A percentile compares a stretch with the other conserved stretches of the same genome.
phyloP scores from a whole-genome alignment of 2,888 invertebrate genomes.

The Polia nebulosa region DNA sequence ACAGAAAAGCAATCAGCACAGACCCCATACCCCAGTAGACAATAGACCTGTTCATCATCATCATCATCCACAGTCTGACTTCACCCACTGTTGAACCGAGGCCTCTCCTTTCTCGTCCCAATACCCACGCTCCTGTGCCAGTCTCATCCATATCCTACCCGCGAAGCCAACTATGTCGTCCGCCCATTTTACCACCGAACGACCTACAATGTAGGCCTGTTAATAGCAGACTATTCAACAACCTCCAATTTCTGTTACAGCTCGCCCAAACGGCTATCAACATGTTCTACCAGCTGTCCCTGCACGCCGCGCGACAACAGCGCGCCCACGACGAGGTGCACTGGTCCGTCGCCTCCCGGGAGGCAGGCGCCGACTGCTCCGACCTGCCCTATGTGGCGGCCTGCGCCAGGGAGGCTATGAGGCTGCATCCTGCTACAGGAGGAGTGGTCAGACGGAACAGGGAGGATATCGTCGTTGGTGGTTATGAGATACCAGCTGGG shows the following conservation, averaged over 20 bases:
- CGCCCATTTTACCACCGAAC: too few species aligned
- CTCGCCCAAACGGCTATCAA: slow-evolving; percentile 85
- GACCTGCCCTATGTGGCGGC: slow-evolving; percentile 80
- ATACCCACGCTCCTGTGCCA: too few species aligned
- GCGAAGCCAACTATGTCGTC: too few species aligned
- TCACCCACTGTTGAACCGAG: too few species aligned
- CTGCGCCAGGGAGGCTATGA: slow-evolving; percentile 80
- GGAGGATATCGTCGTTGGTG: slow-evolving; percentile 79
- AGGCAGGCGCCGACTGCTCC: slow-evolving; percentile 74
- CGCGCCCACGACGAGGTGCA: slow-evolving; percentile 84
- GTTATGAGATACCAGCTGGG: slow-evolving; percentile 85
- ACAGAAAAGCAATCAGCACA: too few species aligned
- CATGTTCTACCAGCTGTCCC: slow-evolving; percentile 85
- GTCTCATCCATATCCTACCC: too few species aligned
- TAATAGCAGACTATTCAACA: neutral
- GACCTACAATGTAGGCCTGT: too few species aligned
- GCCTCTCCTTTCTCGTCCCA: too few species aligned
- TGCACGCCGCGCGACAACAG: slow-evolving; percentile 86
- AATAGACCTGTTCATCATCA: too few species aligned
- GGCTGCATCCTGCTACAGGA: slow-evolving; percentile 86
- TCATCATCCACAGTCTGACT: too few species aligned
- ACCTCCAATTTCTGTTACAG: slow-evolving; percentile 66
- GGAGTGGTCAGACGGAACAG: slow-evolving; percentile 83
- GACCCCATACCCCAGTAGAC: too few species aligned
- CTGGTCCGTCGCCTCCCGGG: slow-evolving; percentile 80